Conservation (phyloP, 2,888 invertebrate species). For the Empis livida region DNA sequence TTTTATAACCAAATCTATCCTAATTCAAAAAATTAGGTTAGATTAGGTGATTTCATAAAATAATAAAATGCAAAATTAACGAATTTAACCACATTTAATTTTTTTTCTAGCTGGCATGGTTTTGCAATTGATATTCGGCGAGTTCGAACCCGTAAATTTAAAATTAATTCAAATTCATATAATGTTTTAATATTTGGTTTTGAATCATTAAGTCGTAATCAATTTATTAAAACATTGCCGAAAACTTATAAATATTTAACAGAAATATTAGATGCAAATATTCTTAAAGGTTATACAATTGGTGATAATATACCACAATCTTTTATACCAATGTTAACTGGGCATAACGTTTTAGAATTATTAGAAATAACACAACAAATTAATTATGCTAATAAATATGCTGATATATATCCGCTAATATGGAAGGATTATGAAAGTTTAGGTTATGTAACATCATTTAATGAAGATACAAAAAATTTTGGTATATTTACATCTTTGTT, state of each 20-base stretch:
- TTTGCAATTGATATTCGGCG: no score
- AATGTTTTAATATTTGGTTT: constrained; percentile 78
- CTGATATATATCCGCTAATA: constrained; percentile 73
- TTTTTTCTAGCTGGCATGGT: no score
- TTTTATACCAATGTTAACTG: constrained; percentile 75
- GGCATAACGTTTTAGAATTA: constrained; percentile 70
- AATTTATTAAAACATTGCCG: constrained; percentile 66
- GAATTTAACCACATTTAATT: no score
- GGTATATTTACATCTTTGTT: constrained; percentile 86
- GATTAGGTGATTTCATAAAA: no score
- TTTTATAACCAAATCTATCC: no score
- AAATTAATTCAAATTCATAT: constrained; percentile 13
- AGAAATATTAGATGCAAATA: constrained; percentile 44
- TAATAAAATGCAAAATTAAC: no score
- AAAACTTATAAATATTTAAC: constrained; percentile 56
- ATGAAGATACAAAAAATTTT: constrained; percentile 71
- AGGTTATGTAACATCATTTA: constrained; percentile 67
- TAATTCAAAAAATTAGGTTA: no score
- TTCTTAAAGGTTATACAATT: constrained; percentile 67
- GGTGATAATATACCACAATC: constrained; percentile 83
- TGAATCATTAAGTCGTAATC: constrained; percentile 76
- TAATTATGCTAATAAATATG: constrained; percentile 45
- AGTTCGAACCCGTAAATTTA: no score
- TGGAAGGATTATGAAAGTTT: constrained; percentile 64
- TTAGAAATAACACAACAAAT: constrained; percentile 69